Conservation (phyloP, 2,888 invertebrate species). For the Aporophyla lueneburgensis region DNA sequence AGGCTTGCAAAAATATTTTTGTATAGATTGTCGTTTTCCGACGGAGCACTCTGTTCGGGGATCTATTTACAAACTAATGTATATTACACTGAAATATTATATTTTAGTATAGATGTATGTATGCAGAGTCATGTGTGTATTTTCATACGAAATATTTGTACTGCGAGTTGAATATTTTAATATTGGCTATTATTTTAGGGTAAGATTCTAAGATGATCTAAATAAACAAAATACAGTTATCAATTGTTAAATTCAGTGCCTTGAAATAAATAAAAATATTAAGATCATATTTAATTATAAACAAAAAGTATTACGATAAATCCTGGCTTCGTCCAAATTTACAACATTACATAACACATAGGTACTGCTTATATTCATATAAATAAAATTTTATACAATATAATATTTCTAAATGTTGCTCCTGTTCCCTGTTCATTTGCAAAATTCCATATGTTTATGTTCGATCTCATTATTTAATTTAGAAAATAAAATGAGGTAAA, state of each 20-base stretch:
- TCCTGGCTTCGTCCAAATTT: slow-evolving; percentile 79
- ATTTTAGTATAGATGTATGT: slow-evolving; percentile 89
- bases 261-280: slow-evolving; percentile 85
- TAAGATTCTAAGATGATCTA: slow-evolving; percentile 85
- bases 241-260: slow-evolving; percentile 89
- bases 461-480: slow-evolving; percentile 91
- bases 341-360: slow-evolving; percentile 69
- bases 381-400: slow-evolving; percentile 67
- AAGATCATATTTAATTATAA: slow-evolving; percentile 81
- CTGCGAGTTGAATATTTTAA: slow-evolving; percentile 87
- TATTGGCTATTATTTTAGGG: slow-evolving; percentile 89
- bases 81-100: slow-evolving; percentile 85
- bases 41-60: slow-evolving; percentile 77
- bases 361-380: slow-evolving; percentile 73
- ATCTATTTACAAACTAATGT: slow-evolving; percentile 89
- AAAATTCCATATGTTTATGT: slow-evolving; percentile 88
- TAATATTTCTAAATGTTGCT: slow-evolving; percentile 68
- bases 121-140: slow-evolving; percentile 89
- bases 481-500: slow-evolving; percentile 90
- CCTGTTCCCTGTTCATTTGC: slow-evolving; percentile 79
- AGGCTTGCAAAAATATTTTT: slow-evolving; percentile 85
- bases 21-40: slow-evolving; percentile 85
- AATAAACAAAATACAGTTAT: slow-evolving; percentile 84
- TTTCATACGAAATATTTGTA: slow-evolving; percentile 89
- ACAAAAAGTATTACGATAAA: slow-evolving; percentile 77